Conservation (phyloP, 2,888 invertebrate species). For the Drosophila mettleri region DNA sequence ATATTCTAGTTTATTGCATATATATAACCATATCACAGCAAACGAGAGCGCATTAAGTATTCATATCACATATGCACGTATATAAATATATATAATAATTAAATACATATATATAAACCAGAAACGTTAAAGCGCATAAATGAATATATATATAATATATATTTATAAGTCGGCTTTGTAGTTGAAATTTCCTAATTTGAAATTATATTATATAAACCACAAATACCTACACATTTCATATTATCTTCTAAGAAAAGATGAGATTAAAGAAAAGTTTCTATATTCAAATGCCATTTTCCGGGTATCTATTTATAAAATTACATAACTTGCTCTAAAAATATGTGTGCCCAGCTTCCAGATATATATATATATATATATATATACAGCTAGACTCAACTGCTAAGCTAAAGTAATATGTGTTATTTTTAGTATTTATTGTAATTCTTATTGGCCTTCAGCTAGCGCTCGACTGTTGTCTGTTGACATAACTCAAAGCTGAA, state of each 20-base stretch:
- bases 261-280: not conserved
- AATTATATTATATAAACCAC: not conserved
- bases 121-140: not conserved
- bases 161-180: not conserved
- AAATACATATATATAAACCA: not conserved
- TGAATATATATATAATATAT: not conserved
- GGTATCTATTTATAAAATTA: slow-evolving; percentile 3
- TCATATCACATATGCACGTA: not conserved
- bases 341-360: not conserved
- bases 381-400: not conserved
- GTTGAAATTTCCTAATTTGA: not conserved
- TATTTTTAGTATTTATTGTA: not conserved
- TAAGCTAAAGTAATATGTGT: not conserved
- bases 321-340: slow-evolving; percentile 7
- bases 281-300: not conserved
- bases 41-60: not conserved
- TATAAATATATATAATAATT: not conserved
- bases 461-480: slow-evolving; percentile 12
- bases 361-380: not conserved
- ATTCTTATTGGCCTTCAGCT: slow-evolving; percentile 44
- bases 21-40: not conserved
- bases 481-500: slow-evolving; percentile 42
- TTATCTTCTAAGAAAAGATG: not conserved
- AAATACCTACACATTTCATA: not conserved
- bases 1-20: not conserved